Evolutionary conservation across 2,888 invertebrate species (phyloP).

Genomic region (Drosophila meridiana): DNA sequence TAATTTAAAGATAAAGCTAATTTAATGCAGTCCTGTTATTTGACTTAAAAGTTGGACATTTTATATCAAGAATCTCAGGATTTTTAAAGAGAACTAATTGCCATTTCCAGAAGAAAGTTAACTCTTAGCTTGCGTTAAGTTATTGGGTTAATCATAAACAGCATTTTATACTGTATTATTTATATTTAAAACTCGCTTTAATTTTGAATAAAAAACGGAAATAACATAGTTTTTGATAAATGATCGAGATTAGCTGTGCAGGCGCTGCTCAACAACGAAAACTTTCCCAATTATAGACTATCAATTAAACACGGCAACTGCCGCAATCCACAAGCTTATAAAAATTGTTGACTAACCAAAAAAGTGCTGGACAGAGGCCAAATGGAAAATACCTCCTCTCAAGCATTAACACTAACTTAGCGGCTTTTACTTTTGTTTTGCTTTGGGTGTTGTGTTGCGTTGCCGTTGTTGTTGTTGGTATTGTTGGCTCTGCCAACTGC

Average conservation of each 20-base stretch:
- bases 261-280: background rate
- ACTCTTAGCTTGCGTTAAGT: background rate
- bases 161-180: background rate
- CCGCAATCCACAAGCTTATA: constrained; percentile 40
- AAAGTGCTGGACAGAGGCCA: constrained; percentile 42
- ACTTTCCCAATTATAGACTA: constrained; percentile 27
- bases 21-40: background rate
- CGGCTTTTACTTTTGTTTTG: constrained; percentile 76
- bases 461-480: constrained; percentile 27
- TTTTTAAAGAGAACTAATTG: background rate
- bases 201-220: background rate
- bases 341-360: constrained; percentile 25
- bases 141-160: background rate
- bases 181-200: background rate
- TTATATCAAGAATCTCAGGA: no score
- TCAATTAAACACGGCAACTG: constrained; percentile 50
- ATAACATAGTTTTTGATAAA: background rate
- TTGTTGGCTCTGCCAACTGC: constrained; percentile 52
- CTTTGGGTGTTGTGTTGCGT: constrained; percentile 25
- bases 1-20: background rate
- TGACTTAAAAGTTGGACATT: no score
- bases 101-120: background rate
- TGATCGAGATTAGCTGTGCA: background rate
- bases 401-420: constrained; percentile 71
- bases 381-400: constrained; percentile 47